These are phyloP conservation scores for Cyprinella venusta DNA, from an alignment of 2,797 vertebrate genomes.

Conservation along the genomic window DNA sequence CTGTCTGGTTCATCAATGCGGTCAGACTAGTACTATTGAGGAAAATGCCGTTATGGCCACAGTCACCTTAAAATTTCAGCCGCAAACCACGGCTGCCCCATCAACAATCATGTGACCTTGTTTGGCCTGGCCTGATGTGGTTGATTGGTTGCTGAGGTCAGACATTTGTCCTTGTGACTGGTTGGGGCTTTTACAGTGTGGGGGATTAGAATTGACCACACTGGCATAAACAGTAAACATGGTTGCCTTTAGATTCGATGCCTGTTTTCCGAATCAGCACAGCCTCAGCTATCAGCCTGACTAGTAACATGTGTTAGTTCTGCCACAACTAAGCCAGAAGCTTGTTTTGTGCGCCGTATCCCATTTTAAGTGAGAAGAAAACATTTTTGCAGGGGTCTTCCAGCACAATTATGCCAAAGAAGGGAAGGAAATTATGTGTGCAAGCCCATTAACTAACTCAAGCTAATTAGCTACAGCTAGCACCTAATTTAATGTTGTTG, in stretches of 20 bases:
- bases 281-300: slow-evolving; percentile 6
- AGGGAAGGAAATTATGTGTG: slow-evolving; percentile 55
- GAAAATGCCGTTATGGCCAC: slow-evolving; percentile 35
- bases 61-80: slow-evolving; percentile 42
- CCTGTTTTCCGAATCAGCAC: slow-evolving; percentile 14
- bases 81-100: slow-evolving; percentile 48
- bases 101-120: slow-evolving; percentile 40
- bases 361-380: slow-evolving; percentile 4
- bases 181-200: slow-evolving; percentile 34
- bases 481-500: slow-evolving; percentile 70
- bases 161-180: slow-evolving; percentile 49
- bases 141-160: slow-evolving; percentile 33
- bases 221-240: slow-evolving; percentile 36
- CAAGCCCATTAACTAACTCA: slow-evolving; percentile 66
- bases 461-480: slow-evolving; percentile 70
- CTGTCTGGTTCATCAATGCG: slow-evolving; percentile 42
- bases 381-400: slow-evolving; percentile 5
- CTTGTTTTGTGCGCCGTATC: slow-evolving; percentile 11
- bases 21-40: slow-evolving; percentile 26
- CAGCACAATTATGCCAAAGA: slow-evolving; percentile 22
- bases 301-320: slow-evolving; percentile 13
- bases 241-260: slow-evolving; percentile 1
- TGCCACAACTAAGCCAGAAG: slow-evolving; percentile 16
- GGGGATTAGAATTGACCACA: slow-evolving; percentile 30
- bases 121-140: slow-evolving; percentile 49